Conservation (phyloP, 2,113 vertebrate genomes). For the Scortum barcoo region DNA sequence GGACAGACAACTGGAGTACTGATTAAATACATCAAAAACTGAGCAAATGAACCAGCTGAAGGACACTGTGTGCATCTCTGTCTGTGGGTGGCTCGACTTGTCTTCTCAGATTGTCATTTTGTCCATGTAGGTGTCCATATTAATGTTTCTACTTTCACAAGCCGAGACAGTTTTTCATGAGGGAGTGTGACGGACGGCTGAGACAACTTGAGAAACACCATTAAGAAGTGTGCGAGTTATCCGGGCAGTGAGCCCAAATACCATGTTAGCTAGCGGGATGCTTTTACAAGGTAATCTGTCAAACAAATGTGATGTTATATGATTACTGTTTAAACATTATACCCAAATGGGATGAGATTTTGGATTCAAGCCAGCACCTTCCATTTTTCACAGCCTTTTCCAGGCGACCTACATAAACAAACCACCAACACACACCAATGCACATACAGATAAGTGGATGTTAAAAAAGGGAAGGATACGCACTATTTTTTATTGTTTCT, state of each 20-base stretch:
- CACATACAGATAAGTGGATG: background rate
- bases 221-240: constrained; percentile 29
- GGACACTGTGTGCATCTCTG: constrained; percentile 22
- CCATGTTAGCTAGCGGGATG: background rate
- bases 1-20: constrained; percentile 34
- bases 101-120: background rate
- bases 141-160: constrained; percentile 12
- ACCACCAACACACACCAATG: background rate
- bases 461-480: background rate
- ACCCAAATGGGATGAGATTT: constrained; percentile 23
- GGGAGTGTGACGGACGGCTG: constrained; percentile 29
- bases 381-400: background rate
- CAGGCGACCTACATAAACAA: background rate
- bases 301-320: constrained; percentile 35
- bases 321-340: constrained; percentile 28
- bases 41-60: constrained; percentile 36
- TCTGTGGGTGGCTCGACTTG: constrained; percentile 4
- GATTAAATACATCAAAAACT: constrained; percentile 34
- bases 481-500: background rate
- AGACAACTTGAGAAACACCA: constrained; percentile 31
- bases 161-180: constrained; percentile 6
- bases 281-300: constrained; percentile 31
- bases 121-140: background rate
- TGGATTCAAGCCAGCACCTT: constrained; percentile 18
- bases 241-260: constrained; percentile 37